A percentile compares a stretch with the other conserved stretches of the same genome.
Evolutionary conservation across 2,888 invertebrate species (phyloP).

Genomic region (Agonum fuliginosum): DNA sequence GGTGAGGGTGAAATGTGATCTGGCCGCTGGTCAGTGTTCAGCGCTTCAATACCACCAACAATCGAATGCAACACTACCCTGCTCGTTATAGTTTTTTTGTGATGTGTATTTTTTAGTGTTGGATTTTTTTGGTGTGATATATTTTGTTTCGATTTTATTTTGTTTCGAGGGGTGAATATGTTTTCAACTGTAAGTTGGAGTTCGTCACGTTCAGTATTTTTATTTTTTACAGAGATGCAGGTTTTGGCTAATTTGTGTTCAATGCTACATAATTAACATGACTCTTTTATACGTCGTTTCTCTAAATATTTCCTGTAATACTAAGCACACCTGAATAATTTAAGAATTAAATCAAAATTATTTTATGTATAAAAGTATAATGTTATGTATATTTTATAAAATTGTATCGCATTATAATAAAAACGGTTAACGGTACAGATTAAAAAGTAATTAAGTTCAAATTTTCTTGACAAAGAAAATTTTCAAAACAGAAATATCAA

Average conservation of each 20-base stretch:
- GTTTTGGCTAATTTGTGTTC: slow-evolving; percentile 15
- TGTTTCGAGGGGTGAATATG: slow-evolving; percentile 45
- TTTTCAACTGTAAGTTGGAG: slow-evolving; percentile 42
- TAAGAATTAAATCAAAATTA: too few species aligned
- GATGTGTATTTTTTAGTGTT: slow-evolving; percentile 32
- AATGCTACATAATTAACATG: background rate
- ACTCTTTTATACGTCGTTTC: too few species aligned
- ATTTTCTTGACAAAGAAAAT: too few species aligned
- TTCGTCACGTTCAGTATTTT: slow-evolving; percentile 50
- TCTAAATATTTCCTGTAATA: too few species aligned
- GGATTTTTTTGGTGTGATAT: slow-evolving; percentile 38
- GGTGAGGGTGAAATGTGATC: too few species aligned
- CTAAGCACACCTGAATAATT: too few species aligned
- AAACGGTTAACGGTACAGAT: too few species aligned
- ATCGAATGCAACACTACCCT: slow-evolving; percentile 45
- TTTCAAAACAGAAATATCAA: too few species aligned
- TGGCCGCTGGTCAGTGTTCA: background rate
- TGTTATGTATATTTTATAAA: too few species aligned
- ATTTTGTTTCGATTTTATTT: slow-evolving; percentile 57
- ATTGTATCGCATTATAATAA: too few species aligned
- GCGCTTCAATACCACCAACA: slow-evolving; percentile 36
- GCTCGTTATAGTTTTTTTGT: slow-evolving; percentile 46
- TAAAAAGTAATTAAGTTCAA: too few species aligned
- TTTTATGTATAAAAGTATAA: too few species aligned
- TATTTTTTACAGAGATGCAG: background rate